Evolutionary conservation across 2,888 invertebrate species (phyloP), one percentile per base, ranked within the genome.

Genomic region (Erannis defoliaria): DNA sequence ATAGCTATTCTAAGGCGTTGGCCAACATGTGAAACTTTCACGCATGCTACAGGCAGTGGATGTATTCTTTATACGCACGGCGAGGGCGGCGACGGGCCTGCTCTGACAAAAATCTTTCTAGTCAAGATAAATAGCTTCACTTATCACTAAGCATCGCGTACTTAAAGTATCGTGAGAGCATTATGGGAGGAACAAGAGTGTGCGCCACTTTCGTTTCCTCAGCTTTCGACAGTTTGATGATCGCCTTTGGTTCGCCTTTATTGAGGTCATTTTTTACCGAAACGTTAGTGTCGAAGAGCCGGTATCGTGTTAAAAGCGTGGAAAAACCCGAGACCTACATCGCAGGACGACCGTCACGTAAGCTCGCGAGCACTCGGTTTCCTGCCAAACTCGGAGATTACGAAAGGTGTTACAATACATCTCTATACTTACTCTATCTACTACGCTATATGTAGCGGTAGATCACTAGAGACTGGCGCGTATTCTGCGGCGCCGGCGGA

Each of bases 321-420:
- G 62, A 46, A 53, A 62, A 62, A 56, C 62, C 62, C 62, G 40
- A 51, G 38, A 55, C 55, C 55, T 55, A 56, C 50, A 55, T 53
- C 2, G 42, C 49, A 50, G 45, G 45, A 50, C 60, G 56, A 45
- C 19, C 3, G 31, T 53, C 56, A 48, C 51, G 45, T 31, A 23
- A 55, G 50, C 50, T 19, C 18, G n/a, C 21, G 2, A 42, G 1
- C n/a, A 6, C 40, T 59, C 48, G 10, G 55, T 38, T 49, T 61
- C 50, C 60, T 49, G 43, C 43, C 55, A 55, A 59, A 55, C n/a
- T 45, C 33, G 23, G 23, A 42, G 40, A 53, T 59, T 59, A 26
- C 59, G 59, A 40, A 48, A 59, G 2, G 31, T 16, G 12, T n/a
- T n/a, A n/a, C n/a, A 21, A 18, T n/a, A 26, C 35, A 9, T 3